These are phyloP conservation scores for Diorhabda sublineata DNA, from an alignment of 1,140 invertebrate species.

Conservation along the genomic window DNA sequence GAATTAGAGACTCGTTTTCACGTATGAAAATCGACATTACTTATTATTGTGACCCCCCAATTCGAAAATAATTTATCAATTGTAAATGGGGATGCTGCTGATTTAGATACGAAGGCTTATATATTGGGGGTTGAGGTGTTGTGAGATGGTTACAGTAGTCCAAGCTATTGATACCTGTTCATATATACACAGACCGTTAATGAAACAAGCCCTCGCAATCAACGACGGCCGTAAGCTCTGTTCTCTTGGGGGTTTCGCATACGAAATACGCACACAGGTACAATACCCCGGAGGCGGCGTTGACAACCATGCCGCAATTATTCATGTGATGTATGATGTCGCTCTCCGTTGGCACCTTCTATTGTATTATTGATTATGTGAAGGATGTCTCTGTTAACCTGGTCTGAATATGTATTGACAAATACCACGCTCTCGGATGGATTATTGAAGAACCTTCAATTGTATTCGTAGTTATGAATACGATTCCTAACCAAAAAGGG, in stretches of 20 bases:
- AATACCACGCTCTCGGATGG: too few species aligned
- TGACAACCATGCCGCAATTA: constrained; percentile 19
- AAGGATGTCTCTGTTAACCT: background rate
- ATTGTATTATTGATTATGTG: constrained; percentile 11
- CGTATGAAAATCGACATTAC: too few species aligned
- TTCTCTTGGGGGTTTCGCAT: constrained; percentile 6
- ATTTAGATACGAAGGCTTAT: background rate
- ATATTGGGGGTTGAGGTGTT: background rate
- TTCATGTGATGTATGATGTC: constrained; percentile 21
- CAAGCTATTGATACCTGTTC: constrained; percentile 25
- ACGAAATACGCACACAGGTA: constrained; percentile 13
- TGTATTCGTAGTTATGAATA: too few species aligned
- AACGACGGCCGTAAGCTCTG: constrained; percentile 11
- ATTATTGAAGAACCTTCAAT: too few species aligned
- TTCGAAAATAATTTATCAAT: background rate
- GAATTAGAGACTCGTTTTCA: too few species aligned
- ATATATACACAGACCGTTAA: constrained; percentile 30
- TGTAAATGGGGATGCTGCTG: background rate
- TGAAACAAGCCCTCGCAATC: constrained; percentile 38
- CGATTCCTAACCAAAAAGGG: too few species aligned
- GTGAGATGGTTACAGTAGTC: background rate
- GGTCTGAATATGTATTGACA: background rate
- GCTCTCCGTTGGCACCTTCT: constrained; percentile 1
- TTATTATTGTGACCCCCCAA: too few species aligned
- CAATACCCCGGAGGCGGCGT: constrained; percentile 16